A percentile compares a stretch with the other conserved stretches of the same genome.
These are phyloP conservation scores for Micromussa lordhowensis DNA, from an alignment of 92 coral and sea anemone genomes.

Conservation along the genomic window DNA sequence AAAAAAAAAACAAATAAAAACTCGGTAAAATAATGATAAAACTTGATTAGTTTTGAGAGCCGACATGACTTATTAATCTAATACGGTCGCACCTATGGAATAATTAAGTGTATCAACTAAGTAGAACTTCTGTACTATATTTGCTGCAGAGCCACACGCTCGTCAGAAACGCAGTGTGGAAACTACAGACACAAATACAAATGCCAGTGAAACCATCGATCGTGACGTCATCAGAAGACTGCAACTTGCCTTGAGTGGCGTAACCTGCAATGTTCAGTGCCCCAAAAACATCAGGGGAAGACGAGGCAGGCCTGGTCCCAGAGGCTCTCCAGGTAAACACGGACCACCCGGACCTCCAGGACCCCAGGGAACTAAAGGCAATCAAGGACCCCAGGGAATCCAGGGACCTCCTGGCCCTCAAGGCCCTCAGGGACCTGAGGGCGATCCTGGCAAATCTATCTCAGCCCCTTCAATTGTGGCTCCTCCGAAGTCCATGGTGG, in stretches of 20 bases:
- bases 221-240: neutral
- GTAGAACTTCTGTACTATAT: neutral
- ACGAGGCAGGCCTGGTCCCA: slow-evolving; percentile 38
- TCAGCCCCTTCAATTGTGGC: slow-evolving; percentile 64
- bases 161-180: slow-evolving; percentile 1
- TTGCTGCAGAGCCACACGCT: neutral
- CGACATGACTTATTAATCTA: no score
- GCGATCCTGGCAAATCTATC: slow-evolving; percentile 69
- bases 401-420: slow-evolving; percentile 69
- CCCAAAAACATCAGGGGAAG: slow-evolving; percentile 30
- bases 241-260: neutral
- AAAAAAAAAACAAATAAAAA: no score
- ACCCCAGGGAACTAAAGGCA: slow-evolving; percentile 6
- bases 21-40: no score
- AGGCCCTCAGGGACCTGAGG: slow-evolving; percentile 70
- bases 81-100: no score
- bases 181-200: neutral
- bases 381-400: slow-evolving; percentile 6
- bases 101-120: no score
- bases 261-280: slow-evolving; percentile 10
- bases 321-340: slow-evolving; percentile 45
- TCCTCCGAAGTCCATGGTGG: slow-evolving; percentile 52
- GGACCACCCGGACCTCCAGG: slow-evolving; percentile 40
- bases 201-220: slow-evolving; percentile 3
- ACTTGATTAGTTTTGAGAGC: no score